Conservation (phyloP, 30 jellyfish, hydroid and myxozoan genomes). For the Nemopilema nomurai region DNA sequence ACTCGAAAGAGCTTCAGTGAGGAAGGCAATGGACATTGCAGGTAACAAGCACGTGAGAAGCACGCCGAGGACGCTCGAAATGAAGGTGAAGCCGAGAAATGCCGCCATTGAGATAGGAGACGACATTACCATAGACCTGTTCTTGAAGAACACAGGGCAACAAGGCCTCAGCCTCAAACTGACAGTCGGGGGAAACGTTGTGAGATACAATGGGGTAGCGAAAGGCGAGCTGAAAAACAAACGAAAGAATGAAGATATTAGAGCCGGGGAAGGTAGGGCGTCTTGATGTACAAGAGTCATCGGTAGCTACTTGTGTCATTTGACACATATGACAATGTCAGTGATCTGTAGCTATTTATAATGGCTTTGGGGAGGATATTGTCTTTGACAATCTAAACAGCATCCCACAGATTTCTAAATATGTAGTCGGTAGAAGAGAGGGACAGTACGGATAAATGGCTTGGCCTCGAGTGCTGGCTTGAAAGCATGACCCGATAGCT, state of each 20-base stretch:
- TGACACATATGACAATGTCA: no score
- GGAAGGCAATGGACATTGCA: conserved; percentile 77
- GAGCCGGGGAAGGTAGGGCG: conserved; percentile 53
- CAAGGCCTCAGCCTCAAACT: conserved; percentile 43
- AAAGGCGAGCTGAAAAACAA: conserved; percentile 48
- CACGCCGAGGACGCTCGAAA: conserved; percentile 59
- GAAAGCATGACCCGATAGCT: no score
- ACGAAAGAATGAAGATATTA: conserved; percentile 27
- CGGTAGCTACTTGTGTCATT: no score
- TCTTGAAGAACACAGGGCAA: conserved; percentile 62
- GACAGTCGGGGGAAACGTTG: conserved; percentile 62
- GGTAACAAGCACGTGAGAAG: conserved; percentile 49
- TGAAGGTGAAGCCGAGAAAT: conserved; percentile 63
- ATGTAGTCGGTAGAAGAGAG: no score
- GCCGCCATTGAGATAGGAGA: conserved; percentile 69
- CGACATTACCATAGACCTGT: conserved; percentile 53
- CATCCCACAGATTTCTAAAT: no score
- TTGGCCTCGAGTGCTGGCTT: no score
- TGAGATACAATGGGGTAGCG: conserved; percentile 83
- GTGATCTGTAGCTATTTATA: no score
- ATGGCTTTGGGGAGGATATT: no score
- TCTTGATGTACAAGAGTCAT: no score
- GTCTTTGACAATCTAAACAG: no score
- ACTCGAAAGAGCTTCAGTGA: conserved; percentile 80
- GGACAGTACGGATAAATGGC: no score